A percentile compares a stretch with the other conserved stretches of the same genome.
phyloP scores from a whole-genome alignment of 2,113 vertebrate species.

The Cavia aperea region DNA sequence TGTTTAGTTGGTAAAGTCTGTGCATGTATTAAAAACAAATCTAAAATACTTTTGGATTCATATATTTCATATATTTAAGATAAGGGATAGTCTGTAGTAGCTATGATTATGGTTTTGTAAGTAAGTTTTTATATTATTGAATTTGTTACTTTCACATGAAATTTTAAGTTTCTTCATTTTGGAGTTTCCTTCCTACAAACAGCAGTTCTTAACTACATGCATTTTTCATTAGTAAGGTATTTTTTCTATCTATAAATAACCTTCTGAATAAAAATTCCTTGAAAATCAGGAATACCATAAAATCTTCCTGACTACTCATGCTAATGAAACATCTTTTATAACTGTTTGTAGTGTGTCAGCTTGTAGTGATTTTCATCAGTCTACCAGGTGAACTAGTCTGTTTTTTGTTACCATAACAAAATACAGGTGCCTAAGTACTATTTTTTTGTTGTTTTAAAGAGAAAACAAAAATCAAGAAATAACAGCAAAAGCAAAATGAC shows the following conservation, averaged over 20 bases:
- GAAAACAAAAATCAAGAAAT: no score
- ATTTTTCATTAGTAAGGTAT: conserved; percentile 21
- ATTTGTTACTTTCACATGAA: conserved; percentile 22
- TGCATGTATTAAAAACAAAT: not conserved
- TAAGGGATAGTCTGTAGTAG: not conserved
- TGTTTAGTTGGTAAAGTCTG: not conserved
- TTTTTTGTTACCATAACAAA: not conserved
- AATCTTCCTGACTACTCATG: not conserved
- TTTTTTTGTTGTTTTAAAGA: no score
- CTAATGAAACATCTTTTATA: conserved; percentile 16
- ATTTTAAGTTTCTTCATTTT: conserved; percentile 9
- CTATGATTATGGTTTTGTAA: conserved; percentile 27
- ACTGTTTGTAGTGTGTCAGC: not conserved
- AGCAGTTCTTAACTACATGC: not conserved
- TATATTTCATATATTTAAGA: not conserved
- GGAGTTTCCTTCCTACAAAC: not conserved
- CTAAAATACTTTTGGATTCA: not conserved
- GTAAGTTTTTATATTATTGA: conserved; percentile 31
- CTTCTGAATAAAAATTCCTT: conserved; percentile 32
- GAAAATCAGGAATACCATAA: conserved; percentile 9
- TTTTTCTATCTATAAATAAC: conserved; percentile 31
- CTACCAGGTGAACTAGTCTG: not conserved
- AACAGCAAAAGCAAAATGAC: no score
- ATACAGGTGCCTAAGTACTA: not conserved
- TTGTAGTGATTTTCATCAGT: conserved; percentile 16